Base-by-base conservation (phyloP, 30 jellyfish, hydroid and myxozoan species). In the Cassiopea xamachana region DNA sequence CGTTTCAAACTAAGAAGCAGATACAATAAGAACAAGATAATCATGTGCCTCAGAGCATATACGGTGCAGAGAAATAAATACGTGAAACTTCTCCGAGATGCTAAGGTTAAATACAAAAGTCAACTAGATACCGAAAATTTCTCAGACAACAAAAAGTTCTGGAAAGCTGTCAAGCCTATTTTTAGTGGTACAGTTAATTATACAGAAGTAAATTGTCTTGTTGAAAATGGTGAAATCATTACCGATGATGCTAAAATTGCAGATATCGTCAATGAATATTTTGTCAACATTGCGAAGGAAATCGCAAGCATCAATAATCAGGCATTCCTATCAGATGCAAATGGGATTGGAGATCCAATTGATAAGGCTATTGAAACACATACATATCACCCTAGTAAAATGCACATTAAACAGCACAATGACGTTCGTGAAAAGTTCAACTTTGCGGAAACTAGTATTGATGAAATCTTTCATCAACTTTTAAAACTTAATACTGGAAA, bases 161-260 rank as follows among this genome's bases (percentile, higher is more conserved):
- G 92, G 92, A 83, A 62, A 83, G 69, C 92, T 6, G 92, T 83
- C 6, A 69, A 83, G 50, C 92, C 92, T 27, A 58, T 83, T 18
- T 83, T 83, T 83, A 61, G 86, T 44, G 92, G 69, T 83, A 83
- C 46, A 58, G 46, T 83, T n/a, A 68, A 43, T 46, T 46, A 73
- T 1, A 6, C 61, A 46, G n/a, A 46, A 27, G 46, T 47, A 48
- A 83, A 67, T 83, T 61, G 86, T 9, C 86, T 83, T 48, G 2
- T 9, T 60, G 91, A 79, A 1, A 60, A 59, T 79, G 77, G 46
- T 7, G 39, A 43, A 27, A 27, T 61, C 7, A 47, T 61, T 16
- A 8, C 73, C 1, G 88, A 73, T 73, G 90, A 50, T 60, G 44
- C 44, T 2, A 71, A 17, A 2, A 55, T 85, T 44, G 86, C 92